Percentiles rank a stretch among this genome's conserved stretches.
phyloP scores from a whole-genome alignment of 1,140 invertebrate genomes.

The Drosophila quadrilineata region DNA sequence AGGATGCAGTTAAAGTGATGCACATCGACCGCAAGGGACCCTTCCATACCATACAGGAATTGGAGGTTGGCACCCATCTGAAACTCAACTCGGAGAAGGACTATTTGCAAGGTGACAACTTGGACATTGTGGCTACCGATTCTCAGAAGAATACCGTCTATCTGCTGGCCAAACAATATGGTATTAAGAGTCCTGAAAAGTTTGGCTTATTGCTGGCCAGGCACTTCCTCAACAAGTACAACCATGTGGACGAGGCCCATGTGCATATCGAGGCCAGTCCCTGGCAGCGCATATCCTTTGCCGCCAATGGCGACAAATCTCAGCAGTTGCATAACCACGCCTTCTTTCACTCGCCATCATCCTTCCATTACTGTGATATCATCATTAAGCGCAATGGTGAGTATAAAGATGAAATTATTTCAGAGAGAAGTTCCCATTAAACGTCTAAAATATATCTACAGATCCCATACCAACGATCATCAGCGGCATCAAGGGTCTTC shows the following conservation, averaged over 20 bases:
- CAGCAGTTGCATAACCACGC: slow-evolving; percentile 87
- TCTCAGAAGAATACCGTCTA: slow-evolving; percentile 93
- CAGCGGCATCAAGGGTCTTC: slow-evolving; percentile 85
- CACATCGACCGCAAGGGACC: slow-evolving; percentile 85
- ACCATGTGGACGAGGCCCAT: slow-evolving; percentile 86
- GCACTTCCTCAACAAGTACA: slow-evolving; percentile 88
- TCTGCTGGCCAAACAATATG: slow-evolving; percentile 88
- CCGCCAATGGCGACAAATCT: slow-evolving; percentile 70
- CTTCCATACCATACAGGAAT: slow-evolving; percentile 87
- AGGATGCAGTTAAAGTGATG: slow-evolving; percentile 87
- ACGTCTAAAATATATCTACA: neutral
- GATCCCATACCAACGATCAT: slow-evolving; percentile 83
- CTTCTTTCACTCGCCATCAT: slow-evolving; percentile 86
- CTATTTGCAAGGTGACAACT: slow-evolving; percentile 85
- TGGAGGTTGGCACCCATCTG: slow-evolving; percentile 87
- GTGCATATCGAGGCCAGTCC: slow-evolving; percentile 87
- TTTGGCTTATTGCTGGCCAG: slow-evolving; percentile 87
- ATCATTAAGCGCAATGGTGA: slow-evolving; percentile 85
- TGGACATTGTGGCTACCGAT: slow-evolving; percentile 89
- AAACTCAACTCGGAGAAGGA: slow-evolving; percentile 87
- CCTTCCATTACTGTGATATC: slow-evolving; percentile 85
- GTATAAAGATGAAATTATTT: slow-evolving; percentile 3
- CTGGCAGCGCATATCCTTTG: slow-evolving; percentile 88
- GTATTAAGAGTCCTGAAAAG: slow-evolving; percentile 87
- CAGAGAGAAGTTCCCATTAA: too few relatives aligned